Evolutionary conservation across 2,113 vertebrate genomes (phyloP).

Genomic region (Leiothrix lutea): DNA sequence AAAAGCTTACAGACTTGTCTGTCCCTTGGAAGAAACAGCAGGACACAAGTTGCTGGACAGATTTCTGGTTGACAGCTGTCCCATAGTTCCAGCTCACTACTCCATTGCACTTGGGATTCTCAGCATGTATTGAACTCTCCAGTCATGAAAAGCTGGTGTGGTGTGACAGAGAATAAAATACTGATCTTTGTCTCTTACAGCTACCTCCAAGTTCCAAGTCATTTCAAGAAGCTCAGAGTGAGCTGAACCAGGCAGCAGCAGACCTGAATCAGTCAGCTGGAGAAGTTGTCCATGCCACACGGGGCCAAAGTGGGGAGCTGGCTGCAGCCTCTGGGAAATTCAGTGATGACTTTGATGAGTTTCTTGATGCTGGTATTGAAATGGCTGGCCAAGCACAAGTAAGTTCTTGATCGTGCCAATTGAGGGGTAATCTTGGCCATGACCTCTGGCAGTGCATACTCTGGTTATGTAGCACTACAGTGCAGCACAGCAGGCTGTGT

Average conservation of each 20-base stretch:
- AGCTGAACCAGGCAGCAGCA: slow-evolving; percentile 95
- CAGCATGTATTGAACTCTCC: background rate
- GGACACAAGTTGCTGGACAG: background rate
- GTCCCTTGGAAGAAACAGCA: background rate
- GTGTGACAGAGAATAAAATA: background rate
- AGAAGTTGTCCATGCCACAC: slow-evolving; percentile 94
- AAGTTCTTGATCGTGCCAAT: background rate
- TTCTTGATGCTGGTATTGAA: slow-evolving; percentile 96
- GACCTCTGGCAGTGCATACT: background rate
- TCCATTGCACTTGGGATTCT: background rate
- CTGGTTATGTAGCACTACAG: background rate
- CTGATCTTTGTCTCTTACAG: slow-evolving; percentile 56
- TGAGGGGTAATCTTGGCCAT: background rate
- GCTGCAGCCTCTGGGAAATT: slow-evolving; percentile 96
- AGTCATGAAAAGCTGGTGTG: background rate
- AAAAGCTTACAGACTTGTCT: background rate
- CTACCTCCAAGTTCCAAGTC: slow-evolving; percentile 92
- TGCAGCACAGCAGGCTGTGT: background rate
- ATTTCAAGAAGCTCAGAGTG: slow-evolving; percentile 97
- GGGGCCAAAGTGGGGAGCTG: slow-evolving; percentile 91
- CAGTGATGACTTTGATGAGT: slow-evolving; percentile 97
- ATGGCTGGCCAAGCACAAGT: slow-evolving; percentile 99
- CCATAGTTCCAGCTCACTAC: background rate
- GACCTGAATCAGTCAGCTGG: slow-evolving; percentile 97
- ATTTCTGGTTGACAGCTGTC: background rate